Conservation (phyloP, 2,888 invertebrate genomes). For the Athripsodes cinereus region DNA sequence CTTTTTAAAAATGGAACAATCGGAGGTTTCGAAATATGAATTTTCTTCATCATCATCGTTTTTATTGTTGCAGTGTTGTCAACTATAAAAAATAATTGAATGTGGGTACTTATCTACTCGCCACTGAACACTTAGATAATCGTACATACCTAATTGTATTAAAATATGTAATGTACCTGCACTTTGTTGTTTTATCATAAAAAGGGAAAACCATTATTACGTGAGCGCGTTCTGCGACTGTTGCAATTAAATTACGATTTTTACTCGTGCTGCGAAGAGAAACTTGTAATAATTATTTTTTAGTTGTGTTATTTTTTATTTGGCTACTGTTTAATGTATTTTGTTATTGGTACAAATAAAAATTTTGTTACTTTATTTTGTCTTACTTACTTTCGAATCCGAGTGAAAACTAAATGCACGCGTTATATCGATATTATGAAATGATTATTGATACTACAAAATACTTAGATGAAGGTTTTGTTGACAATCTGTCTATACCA, state of each 20-base stretch:
- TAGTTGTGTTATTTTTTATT: neutral
- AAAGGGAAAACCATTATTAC: neutral
- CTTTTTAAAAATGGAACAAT: neutral
- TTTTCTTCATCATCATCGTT: neutral
- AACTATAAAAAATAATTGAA: neutral
- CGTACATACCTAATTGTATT: too few relatives aligned
- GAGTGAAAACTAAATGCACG: too few relatives aligned
- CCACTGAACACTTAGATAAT: too few relatives aligned
- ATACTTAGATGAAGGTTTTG: too few relatives aligned
- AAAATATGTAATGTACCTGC: neutral
- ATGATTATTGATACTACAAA: too few relatives aligned
- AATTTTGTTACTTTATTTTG: too few relatives aligned
- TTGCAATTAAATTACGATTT: neutral
- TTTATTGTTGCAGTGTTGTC: too few relatives aligned
- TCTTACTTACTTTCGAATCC: too few relatives aligned
- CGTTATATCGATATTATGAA: too few relatives aligned
- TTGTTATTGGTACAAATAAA: too few relatives aligned
- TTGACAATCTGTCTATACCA: too few relatives aligned
- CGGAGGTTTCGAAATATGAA: neutral
- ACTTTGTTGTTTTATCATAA: neutral
- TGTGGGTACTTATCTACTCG: neutral
- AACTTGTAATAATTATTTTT: neutral
- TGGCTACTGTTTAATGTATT: neutral
- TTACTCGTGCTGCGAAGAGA: neutral
- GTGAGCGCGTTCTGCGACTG: neutral